A percentile compares a stretch with the other conserved stretches of the same genome.
Conservation (phyloP, 1,140 invertebrate species). For the Carposina sasakii region DNA sequence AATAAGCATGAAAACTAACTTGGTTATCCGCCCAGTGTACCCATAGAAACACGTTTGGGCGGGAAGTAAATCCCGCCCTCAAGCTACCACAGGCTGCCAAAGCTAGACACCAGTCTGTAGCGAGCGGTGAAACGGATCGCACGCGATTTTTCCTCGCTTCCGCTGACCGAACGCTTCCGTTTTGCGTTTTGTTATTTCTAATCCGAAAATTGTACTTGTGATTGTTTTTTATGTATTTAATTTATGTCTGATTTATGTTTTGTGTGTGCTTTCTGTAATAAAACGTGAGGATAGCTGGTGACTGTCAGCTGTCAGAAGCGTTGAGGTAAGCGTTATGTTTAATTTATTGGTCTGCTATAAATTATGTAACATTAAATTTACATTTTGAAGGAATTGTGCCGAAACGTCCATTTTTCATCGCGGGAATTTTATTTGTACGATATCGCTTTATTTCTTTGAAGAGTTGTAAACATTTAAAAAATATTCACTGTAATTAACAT, state of each 20-base stretch:
- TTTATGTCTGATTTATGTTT: slow-evolving; percentile 4
- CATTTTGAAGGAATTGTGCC: too few species aligned
- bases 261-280: slow-evolving; percentile 5
- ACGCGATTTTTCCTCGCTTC: slow-evolving; percentile 25
- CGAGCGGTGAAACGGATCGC: slow-evolving; percentile 13
- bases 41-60: too few species aligned
- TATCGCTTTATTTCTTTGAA: too few species aligned
- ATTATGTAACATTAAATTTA: slow-evolving; percentile 15
- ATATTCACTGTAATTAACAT: too few species aligned
- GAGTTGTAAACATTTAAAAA: too few species aligned
- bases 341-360: slow-evolving; percentile 19
- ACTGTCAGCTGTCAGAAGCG: slow-evolving; percentile 48
- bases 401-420: too few species aligned
- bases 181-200: slow-evolving; percentile 19
- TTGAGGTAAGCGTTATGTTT: slow-evolving; percentile 40
- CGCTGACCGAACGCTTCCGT: neutral
- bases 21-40: too few species aligned
- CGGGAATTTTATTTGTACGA: too few species aligned
- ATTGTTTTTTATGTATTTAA: slow-evolving; percentile 8
- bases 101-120: too few species aligned
- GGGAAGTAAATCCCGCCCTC: slow-evolving; percentile 49
- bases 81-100: too few species aligned
- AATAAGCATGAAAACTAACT: too few species aligned
- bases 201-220: slow-evolving; percentile 1
- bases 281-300: slow-evolving; percentile 29